Conservation (phyloP, 2,797 vertebrate genomes). For the Notoglanidium macrostoma region DNA sequence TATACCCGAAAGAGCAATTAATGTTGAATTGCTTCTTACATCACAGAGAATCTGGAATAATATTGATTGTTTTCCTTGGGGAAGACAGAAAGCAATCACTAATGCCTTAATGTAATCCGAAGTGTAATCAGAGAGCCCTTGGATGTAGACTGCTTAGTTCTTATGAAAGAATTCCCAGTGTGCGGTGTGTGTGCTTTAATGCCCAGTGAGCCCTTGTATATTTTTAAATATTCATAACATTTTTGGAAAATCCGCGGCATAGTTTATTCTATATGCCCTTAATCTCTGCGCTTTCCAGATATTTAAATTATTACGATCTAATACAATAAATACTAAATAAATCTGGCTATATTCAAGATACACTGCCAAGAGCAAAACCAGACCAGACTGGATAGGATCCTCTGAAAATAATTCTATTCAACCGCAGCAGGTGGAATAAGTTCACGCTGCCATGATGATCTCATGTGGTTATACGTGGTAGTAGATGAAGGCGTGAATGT, state of each 20-base stretch:
- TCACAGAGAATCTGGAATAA: constrained; percentile 33
- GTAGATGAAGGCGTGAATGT: constrained; percentile 2
- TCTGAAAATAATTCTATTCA: not conserved
- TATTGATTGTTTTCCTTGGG: constrained; percentile 50
- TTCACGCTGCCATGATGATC: not conserved
- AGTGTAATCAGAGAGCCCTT: constrained; percentile 59
- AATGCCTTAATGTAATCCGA: constrained; percentile 51
- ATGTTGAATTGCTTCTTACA: constrained; percentile 47
- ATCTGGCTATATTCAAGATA: not conserved
- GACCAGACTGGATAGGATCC: not conserved
- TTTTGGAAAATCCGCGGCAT: not conserved
- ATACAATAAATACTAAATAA: not conserved
- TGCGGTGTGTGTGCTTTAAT: constrained; percentile 25
- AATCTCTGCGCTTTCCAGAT: no score
- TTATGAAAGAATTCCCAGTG: constrained; percentile 47
- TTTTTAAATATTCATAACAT: not conserved
- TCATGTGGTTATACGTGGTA: not conserved
- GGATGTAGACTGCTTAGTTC: constrained; percentile 36
- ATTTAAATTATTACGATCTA: not conserved
- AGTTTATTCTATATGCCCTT: not conserved
- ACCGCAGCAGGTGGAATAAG: not conserved
- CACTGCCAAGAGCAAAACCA: not conserved
- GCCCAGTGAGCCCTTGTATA: not conserved
- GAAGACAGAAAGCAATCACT: constrained; percentile 55
- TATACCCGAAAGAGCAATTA: constrained; percentile 29